These are phyloP conservation scores for Lucilia sericata DNA, from an alignment of 1,140 invertebrate genomes.

Conservation along the genomic window DNA sequence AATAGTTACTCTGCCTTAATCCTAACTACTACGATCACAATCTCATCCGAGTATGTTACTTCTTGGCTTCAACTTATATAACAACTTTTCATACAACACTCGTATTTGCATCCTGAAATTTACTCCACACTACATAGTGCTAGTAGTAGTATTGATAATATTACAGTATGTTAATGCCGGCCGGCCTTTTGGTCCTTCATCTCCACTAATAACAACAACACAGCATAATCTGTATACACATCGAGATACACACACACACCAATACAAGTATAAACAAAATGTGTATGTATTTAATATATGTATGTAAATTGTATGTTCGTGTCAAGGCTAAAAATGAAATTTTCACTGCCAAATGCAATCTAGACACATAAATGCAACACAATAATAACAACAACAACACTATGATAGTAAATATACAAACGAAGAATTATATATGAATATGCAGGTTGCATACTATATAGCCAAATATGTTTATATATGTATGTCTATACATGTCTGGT, in stretches of 20 bases:
- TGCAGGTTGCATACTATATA: neutral
- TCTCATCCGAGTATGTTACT: too few species aligned
- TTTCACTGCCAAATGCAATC: conserved; percentile 41
- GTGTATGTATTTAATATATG: too few species aligned
- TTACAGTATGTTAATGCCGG: neutral
- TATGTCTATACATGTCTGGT: neutral
- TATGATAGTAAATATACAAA: neutral
- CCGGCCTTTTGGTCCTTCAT: neutral
- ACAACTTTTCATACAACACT: too few species aligned
- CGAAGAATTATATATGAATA: neutral
- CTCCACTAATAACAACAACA: neutral
- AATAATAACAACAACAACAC: neutral
- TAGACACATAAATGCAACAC: neutral
- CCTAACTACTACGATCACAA: too few species aligned
- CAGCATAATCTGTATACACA: neutral
- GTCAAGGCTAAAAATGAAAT: conserved; percentile 40
- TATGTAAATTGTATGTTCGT: neutral
- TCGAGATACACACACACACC: neutral
- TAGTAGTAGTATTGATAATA: too few species aligned
- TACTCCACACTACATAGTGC: neutral
- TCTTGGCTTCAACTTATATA: too few species aligned
- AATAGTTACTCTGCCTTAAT: too few species aligned
- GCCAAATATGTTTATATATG: conserved; percentile 5
- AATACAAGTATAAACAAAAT: neutral
- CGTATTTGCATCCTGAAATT: too few species aligned